Base-by-base conservation (phyloP, 2,113 vertebrate species). In the Psittacus erithacus region DNA sequence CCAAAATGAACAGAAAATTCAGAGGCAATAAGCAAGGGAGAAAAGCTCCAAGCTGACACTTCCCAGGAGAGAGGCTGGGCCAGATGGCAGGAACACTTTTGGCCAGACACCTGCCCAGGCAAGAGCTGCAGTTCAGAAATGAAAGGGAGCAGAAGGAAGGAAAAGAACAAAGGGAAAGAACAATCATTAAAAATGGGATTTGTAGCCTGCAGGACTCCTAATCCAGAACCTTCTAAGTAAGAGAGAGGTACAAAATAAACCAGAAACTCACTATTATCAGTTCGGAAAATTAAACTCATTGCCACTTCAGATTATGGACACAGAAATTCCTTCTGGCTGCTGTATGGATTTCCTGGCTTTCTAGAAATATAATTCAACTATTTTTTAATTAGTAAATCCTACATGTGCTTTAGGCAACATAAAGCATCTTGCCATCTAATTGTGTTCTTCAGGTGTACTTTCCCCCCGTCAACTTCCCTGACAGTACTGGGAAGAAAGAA, bases 31-130 rank as follows among this genome's bases (percentile, higher is more conserved):
- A 90, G 88, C 76, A 63, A 47, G 29, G 83, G 69, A 94, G 88
- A 92, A 82, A 23, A 95, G 92, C 93, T 86, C 92, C 39, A 44
- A 93, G 88, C 80, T 96, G 96, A 96, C 57, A 59, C 57, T 59
- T 35, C 33, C 33, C 57, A 59, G 57, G 33, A 35, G 57, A 35
- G 57, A 35, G 33, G 33, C 57, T 59, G 13, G 57, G 22, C 57
- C 95, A 96, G 96, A 96, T 96, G 96, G 96, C 96, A 94, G 88
- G 57, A 96, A 95, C 92, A 96, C 95, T 95, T 96, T 93, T 95
- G 93, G 96, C 96, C 95, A 93, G 91, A 84, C 91, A 82, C 93
- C 95, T 96, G 93, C 91, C 94, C 80, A 38, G 95, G 69, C 4
- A 1, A 77, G 93, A 94, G 92, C 79, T 1, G 27, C 76, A 46